Evolutionary conservation across 1,140 invertebrate genomes (phyloP), one percentile per base, ranked within the genome.

Genomic region (Drosophila ambigua): DNA sequence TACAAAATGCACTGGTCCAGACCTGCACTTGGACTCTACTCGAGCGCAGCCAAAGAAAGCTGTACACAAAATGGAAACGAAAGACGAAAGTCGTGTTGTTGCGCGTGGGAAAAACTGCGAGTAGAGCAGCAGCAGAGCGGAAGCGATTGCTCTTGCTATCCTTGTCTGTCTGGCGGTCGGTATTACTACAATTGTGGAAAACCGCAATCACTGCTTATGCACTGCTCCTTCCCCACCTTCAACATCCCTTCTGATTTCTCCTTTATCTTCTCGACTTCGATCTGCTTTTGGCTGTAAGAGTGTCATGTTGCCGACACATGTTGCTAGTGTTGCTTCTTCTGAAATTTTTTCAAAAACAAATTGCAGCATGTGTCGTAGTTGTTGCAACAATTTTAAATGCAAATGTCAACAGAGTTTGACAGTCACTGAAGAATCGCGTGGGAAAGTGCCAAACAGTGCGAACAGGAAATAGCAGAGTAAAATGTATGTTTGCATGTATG

Each of bases 251-350:
- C 4, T 39, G 4, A 1, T 39, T 39, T 39, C 35, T 39, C 35
- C 11, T 13, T 39, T 13, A 5, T 4, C 11, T 39, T 39, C 35
- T 13, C 35, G 35, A 11, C 11, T 13, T 13, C 11, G 35, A 39
- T 39, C 35, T 3, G 35, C 35, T 16, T 16, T 16, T 11, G 31
- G 31, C 31, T 11, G 31, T 11, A 2, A 39, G 64, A 65, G 65
- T 69, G 50, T 83, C 75, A 82, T 84, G 79, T 72, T 83, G 79
- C 71, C 23, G 66, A 58, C 79, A 82, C 67, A 81, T 81, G 78
- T 58, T 80, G 52, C 46, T 54, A 26, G 26, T 66, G 55, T 43
- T 45, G 8, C 48, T 69, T 49, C 67, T 72, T 48, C 24, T 73
- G 54, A 73, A 51, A 52, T 66, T 59, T 65, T 53, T 44, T 31